Base-by-base conservation (phyloP, 2,113 vertebrate genomes). In the Oostethus manadensis region DNA sequence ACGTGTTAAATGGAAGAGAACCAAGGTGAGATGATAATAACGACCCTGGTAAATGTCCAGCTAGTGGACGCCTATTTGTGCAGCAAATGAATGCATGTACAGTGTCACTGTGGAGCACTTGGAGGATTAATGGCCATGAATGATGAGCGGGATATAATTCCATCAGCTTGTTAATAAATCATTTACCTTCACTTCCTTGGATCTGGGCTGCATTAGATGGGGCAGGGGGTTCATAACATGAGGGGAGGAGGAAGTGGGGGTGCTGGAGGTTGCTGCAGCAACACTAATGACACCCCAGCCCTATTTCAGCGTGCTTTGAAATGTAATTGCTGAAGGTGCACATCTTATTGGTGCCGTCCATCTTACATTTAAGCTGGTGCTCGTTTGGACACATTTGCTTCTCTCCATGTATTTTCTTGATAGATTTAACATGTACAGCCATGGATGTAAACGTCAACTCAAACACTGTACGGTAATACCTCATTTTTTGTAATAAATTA, bases 121-220 rank as follows among this genome's bases (percentile, higher is more conserved):
- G 62, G 33, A 65, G 45, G 69, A 82, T 77, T 68, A 78, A 82
- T 80, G 71, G 67, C 60, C 51, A 66, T 73, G 76, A 86, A 86
- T 73, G 68, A 82, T 77, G 76, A 84, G 83, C 55, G 66, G 71
- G 65, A 82, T 40, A 80, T 75, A 82, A 82, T 84, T 81, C 69
- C 67, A 81, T 83, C 79, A 76, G 60, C 67, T 76, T 63, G 61
- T 86, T 86, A 86, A 84, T 86, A 84, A 88, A 87, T 81, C 79
- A 83, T 78, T 77, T 79, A 62, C 68, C 62, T 64, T 59, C 0
- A 40, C 73, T 76, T 67, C 68, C 58, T 26, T 46, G 69, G 73
- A 76, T 83, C 80, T 76, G 76, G 54, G 56, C 71, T 70, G 67
- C 62, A 84, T 82, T 78, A 76, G 72, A 42, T 11, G 21, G 38